Conservation (phyloP, 30 jellyfish, hydroid and myxozoan genomes). For the Cassiopea xamachana region DNA sequence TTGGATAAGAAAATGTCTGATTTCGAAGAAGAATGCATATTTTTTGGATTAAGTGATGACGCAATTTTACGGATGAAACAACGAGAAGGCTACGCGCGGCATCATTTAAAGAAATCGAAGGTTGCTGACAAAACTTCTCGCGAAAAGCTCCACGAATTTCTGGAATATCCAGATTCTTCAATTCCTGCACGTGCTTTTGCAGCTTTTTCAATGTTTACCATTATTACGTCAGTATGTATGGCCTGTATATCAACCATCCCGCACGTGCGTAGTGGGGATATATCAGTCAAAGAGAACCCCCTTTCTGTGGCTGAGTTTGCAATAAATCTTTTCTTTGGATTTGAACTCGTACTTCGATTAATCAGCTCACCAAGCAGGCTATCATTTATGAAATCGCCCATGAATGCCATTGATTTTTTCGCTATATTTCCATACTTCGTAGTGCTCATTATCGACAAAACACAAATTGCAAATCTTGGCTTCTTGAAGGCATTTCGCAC, state of each 20-base stretch:
- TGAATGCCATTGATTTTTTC: slow-evolving; percentile 57
- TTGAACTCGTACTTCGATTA: slow-evolving; percentile 50
- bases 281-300: slow-evolving; percentile 18
- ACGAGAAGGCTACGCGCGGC: slow-evolving; percentile 83
- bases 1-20: slow-evolving; percentile 63
- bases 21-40: slow-evolving; percentile 83
- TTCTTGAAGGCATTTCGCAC: slow-evolving; percentile 76
- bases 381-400: slow-evolving; percentile 46
- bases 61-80: slow-evolving; percentile 75
- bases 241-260: slow-evolving; percentile 88
- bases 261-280: slow-evolving; percentile 5
- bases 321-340: slow-evolving; percentile 58
- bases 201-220: slow-evolving; percentile 57
- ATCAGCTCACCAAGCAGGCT: slow-evolving; percentile 52
- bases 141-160: slow-evolving; percentile 26
- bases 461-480: slow-evolving; percentile 61
- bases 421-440: slow-evolving; percentile 80
- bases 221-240: slow-evolving; percentile 71
- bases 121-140: slow-evolving; percentile 10
- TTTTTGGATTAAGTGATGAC: slow-evolving; percentile 68
- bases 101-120: slow-evolving; percentile 27
- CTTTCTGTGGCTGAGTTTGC: slow-evolving; percentile 53
- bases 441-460: slow-evolving; percentile 49
- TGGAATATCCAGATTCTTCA: slow-evolving; percentile 90
- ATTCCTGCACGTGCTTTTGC: slow-evolving; percentile 76